Conservation (phyloP, 1,140 invertebrate genomes). For the Hetaerina americana region DNA sequence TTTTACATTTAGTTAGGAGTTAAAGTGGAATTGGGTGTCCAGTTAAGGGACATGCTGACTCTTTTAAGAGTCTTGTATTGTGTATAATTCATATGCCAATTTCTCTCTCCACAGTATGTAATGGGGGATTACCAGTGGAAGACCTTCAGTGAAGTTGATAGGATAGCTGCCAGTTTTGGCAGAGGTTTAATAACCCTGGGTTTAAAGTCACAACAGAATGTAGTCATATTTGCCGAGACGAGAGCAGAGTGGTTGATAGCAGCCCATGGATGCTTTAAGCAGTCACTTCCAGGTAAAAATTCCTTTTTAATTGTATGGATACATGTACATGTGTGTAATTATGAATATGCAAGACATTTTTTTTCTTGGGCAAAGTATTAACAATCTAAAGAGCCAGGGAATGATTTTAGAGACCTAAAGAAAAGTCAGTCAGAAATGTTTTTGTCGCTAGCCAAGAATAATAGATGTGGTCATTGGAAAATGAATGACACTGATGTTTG, state of each 20-base stretch:
- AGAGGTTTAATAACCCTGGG: constrained; percentile 53
- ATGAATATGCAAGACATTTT: constrained; percentile 6
- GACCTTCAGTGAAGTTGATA: constrained; percentile 66
- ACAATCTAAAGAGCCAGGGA: not conserved
- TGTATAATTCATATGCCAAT: no score
- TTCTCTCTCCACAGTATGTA: constrained; percentile 49
- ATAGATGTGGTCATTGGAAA: no score
- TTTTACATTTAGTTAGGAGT: no score
- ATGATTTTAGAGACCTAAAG: no score
- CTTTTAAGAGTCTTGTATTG: no score
- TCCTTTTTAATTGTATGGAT: not conserved
- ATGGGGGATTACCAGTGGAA: constrained; percentile 91
- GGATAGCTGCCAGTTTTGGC: constrained; percentile 59
- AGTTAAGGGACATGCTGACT: no score
- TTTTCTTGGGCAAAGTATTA: not conserved
- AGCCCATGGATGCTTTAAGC: constrained; percentile 85
- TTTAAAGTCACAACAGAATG: constrained; percentile 49
- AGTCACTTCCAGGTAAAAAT: constrained; percentile 62
- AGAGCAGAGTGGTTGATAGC: constrained; percentile 94
- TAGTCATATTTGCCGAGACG: constrained; percentile 95
- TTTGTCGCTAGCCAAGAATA: no score
- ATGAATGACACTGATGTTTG: no score
- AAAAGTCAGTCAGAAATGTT: no score
- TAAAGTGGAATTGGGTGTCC: no score
- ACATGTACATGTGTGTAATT: constrained; percentile 6